Conservation (phyloP, 1,140 invertebrate genomes). For the Meloidogyne hapla region DNA sequence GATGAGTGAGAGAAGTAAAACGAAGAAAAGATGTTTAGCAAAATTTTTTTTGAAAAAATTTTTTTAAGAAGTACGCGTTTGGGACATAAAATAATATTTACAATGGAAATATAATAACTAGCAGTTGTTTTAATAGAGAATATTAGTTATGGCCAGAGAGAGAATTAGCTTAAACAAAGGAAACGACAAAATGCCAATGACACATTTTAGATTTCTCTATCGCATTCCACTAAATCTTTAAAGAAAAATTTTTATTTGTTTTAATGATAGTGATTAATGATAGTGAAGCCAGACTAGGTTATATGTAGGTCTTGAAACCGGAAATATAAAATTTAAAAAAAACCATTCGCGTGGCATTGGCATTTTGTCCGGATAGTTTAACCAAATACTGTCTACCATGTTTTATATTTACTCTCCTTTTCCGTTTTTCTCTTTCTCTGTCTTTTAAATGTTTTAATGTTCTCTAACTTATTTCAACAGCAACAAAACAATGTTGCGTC, state of each 20-base stretch:
- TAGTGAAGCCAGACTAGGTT: too few relatives aligned
- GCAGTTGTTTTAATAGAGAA: neutral
- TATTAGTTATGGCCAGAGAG: neutral
- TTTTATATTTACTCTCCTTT: neutral
- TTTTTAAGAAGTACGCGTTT: neutral
- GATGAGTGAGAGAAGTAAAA: neutral
- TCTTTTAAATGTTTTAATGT: neutral
- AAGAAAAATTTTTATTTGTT: too few relatives aligned
- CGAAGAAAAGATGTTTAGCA: neutral
- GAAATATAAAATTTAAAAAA: too few relatives aligned
- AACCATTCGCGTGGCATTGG: too few relatives aligned
- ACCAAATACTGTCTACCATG: too few relatives aligned
- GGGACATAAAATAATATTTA: neutral
- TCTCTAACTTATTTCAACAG: neutral
- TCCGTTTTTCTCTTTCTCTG: neutral
- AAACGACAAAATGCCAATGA: too few relatives aligned
- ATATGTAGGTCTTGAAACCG: too few relatives aligned
- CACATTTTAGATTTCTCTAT: too few relatives aligned
- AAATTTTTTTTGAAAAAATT: neutral
- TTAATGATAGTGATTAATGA: too few relatives aligned
- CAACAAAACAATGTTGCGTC: neutral
- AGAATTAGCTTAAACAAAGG: neutral
- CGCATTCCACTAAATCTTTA: too few relatives aligned
- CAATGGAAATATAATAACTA: neutral
- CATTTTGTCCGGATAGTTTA: too few relatives aligned